Base-by-base conservation (phyloP, 2,888 invertebrate genomes). In the Choristoneura rosaceana region DNA sequence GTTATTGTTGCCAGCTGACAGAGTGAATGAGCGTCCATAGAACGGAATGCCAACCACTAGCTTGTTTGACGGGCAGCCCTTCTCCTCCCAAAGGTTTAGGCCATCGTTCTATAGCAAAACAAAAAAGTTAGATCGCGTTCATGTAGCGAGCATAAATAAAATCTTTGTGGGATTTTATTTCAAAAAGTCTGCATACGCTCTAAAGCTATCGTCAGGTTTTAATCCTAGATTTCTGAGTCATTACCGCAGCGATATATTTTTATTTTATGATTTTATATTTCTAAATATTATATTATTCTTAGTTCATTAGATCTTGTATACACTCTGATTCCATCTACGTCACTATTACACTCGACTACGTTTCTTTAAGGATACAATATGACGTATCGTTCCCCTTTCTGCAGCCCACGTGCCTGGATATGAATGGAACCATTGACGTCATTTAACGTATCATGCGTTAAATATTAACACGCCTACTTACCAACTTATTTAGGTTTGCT, bases 31-130 rank as follows among this genome's bases (percentile, higher is more conserved):
- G 68, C 98, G 95, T 0, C 98, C 98, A 86, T 98, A 98, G 92
- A 98, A 98, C 0, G 98, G 98, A 67, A 98, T 95, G 15, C 98
- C 98, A 2, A 98, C 97, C 0, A 98, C 96, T 52, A 98, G 91
- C 88, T 98, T 98, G 87, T 98, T 97, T 1, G 97, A 96, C 0
- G 97, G 97, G 78, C 98, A 98, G 2, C 98, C 98, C 92, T 97
- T 97, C 79, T 97, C 96, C 78, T 97, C 98, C 98, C 98, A 98
- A 17, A 98, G 91, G 74, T 96, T 95, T 15, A 98, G 94, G 41
- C 98, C 98, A 82, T 98, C 98, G 81, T 98, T 97, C 98, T 98
- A 81, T 73, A 90, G n/a, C 4, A 62, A 62, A 12, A 10, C 9
- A 61, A 33, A 62, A 45, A 14, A 8, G 34, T 14, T 7, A n/a